phyloP scores from a whole-genome alignment of 2,797 vertebrate genomes.

The Sebastes matsubarae region DNA sequence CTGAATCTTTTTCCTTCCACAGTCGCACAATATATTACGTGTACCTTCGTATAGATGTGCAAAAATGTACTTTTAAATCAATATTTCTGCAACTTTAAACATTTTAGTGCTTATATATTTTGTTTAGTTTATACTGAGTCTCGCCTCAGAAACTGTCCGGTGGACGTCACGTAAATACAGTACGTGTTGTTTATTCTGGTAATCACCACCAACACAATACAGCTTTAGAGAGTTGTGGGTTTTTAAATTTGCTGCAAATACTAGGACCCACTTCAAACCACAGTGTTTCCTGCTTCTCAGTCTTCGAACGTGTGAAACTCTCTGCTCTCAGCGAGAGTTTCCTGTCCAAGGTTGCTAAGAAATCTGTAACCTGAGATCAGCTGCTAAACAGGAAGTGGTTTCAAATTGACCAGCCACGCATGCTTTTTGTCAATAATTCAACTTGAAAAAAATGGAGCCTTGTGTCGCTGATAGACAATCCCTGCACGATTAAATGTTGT shows the following conservation, averaged over 20 bases:
- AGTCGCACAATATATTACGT: no score
- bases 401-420: constrained; percentile 34
- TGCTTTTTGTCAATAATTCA: background rate
- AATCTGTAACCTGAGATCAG: background rate
- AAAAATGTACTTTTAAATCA: background rate
- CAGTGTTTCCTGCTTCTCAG: constrained; percentile 33
- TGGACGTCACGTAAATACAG: background rate
- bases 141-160: background rate
- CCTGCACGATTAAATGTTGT: background rate
- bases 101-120: background rate
- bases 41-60: background rate
- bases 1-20: no score
- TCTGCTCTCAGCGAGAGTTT: constrained; percentile 32
- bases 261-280: constrained; percentile 1
- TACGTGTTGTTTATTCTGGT: background rate
- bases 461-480: background rate
- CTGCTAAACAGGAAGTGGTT: constrained; percentile 51
- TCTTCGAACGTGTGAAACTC: constrained; percentile 7
- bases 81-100: no score
- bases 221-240: background rate
- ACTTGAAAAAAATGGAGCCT: background rate
- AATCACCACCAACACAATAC: no score
- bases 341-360: constrained; percentile 54
- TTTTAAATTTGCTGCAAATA: background rate
- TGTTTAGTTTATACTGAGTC: background rate